phyloP scores from a whole-genome alignment of 2,888 invertebrate species.

The Cancer borealis region DNA sequence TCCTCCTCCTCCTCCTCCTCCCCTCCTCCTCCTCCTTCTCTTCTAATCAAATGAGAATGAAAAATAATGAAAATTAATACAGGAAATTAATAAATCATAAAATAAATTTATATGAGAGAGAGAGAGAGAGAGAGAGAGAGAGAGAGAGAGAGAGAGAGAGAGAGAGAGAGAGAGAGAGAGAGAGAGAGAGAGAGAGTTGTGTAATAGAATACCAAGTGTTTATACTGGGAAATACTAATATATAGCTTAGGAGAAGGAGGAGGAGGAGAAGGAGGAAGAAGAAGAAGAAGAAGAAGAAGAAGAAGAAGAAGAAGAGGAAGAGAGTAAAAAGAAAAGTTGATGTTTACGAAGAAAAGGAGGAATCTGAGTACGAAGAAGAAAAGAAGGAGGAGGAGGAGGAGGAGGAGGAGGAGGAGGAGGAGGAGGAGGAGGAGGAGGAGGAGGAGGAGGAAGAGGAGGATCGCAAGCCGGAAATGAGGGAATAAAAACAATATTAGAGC shows the following conservation, averaged over 20 bases:
- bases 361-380: background rate
- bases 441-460: background rate
- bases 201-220: background rate
- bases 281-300: too few species aligned
- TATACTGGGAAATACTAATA: background rate
- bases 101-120: background rate
- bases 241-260: background rate
- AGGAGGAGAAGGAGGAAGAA: background rate
- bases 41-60: background rate
- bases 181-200: background rate
- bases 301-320: background rate
- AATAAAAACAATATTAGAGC: background rate
- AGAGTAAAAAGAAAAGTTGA: background rate
- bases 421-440: background rate
- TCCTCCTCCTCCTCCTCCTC: background rate
- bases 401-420: background rate
- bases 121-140: conserved; percentile 43
- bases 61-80: background rate
- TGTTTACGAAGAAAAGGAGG: too few species aligned
- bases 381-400: too few species aligned
- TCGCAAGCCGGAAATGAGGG: background rate
- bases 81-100: background rate
- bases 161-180: conserved; percentile 20
- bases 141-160: conserved; percentile 26
- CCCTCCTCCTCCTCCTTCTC: background rate